These are phyloP conservation scores for Campylorhamphus procurvoides DNA, from an alignment of 2,113 vertebrate genomes.

Conservation along the genomic window DNA sequence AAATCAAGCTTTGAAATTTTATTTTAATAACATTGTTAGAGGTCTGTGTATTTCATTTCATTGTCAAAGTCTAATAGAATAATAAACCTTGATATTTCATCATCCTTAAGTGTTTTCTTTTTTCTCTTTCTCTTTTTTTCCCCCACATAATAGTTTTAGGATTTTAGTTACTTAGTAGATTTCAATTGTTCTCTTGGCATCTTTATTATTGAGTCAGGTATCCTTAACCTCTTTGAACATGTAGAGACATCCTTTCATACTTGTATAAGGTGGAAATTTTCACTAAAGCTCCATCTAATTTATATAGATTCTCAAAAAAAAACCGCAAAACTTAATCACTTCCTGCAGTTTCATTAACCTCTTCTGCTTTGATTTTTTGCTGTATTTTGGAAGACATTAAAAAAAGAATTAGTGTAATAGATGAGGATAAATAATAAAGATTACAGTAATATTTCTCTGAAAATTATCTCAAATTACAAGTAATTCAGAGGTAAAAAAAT, in stretches of 20 bases:
- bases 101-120: slow-evolving; percentile 53
- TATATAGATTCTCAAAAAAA: background rate
- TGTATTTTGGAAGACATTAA: background rate
- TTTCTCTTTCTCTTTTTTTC: background rate
- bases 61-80: slow-evolving; percentile 52
- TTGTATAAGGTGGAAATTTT: background rate
- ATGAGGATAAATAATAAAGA: background rate
- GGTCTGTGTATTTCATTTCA: slow-evolving; percentile 39
- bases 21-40: slow-evolving; percentile 54
- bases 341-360: background rate
- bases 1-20: slow-evolving; percentile 59
- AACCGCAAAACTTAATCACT: background rate
- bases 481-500: background rate
- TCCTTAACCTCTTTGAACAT: background rate
- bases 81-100: slow-evolving; percentile 61
- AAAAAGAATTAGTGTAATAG: background rate
- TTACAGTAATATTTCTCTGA: background rate
- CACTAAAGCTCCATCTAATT: background rate
- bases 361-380: background rate
- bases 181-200: slow-evolving; percentile 11
- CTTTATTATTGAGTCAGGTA: slow-evolving; percentile 25
- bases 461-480: background rate
- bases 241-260: background rate
- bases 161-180: slow-evolving; percentile 55
- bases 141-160: slow-evolving; percentile 24